Base-by-base conservation (phyloP, 2,888 invertebrate genomes). In the Epinotia demarniana region DNA sequence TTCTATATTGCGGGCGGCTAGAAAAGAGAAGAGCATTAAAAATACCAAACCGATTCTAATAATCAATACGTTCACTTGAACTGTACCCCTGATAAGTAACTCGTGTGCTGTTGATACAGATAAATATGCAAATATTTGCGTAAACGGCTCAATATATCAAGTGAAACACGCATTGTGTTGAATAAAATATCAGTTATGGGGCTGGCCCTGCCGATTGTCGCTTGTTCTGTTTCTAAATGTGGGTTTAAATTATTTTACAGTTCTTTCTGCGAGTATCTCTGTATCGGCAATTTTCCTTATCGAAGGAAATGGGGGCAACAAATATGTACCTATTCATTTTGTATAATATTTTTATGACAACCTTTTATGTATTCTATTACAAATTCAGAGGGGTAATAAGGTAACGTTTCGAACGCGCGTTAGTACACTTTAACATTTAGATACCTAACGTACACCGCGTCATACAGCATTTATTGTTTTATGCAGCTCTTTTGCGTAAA, bases 61-160 rank as follows among this genome's bases (percentile, higher is more conserved):
- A n/a, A 5, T 5, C 53, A 53, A 53, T n/a, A n/a, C n/a, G 53
- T 53, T 53, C 53, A 53, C 6, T 53, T 53, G 6, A 53, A 53
- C n/a, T 6, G 53, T n/a, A 1, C 53, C 16, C 16, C n/a, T 46
- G 16, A 23, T 63, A 63, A 46, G 23, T 46, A 67, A 39, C 33
- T 39, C 55, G 18, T 61, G 33, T n/a, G n/a, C 61, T 57, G 57
- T 57, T 67, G 13, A 9, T 57, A 67, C 57, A 63, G 46, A 63
- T 23, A 57, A 67, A 67, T 67, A 67, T 67, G 55, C 66, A 67
- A 67, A 67, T 67, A 33, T 6, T 67, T 6, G 18, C 33, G 67
- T 67, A 67, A 67, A 67, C 67, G 67, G 57, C 67, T 39, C 55
- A 55, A 57, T 67, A 67, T 55, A 57, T 67, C 55, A 67, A 39